Evolutionary conservation across 92 coral and sea anemone species (phyloP).

Genomic region (Porites cylindrica): DNA sequence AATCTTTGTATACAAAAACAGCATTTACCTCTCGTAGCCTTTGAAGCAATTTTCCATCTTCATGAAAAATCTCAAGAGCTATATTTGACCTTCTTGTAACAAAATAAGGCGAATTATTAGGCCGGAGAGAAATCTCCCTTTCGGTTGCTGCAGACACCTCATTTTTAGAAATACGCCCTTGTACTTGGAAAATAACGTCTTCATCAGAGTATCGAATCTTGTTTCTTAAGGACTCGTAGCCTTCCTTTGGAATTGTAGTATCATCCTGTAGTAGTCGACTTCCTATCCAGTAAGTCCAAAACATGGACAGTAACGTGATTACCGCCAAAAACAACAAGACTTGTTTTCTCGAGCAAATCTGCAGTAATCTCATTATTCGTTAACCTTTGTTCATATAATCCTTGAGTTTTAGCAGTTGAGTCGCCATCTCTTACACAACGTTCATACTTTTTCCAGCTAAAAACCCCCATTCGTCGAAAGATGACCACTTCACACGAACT

Average conservation of each 20-base stretch:
- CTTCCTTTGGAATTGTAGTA: background rate
- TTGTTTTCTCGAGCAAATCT: slow-evolving; percentile 29
- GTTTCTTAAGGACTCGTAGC: background rate
- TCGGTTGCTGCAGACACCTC: background rate
- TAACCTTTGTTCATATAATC: background rate
- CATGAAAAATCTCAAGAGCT: background rate
- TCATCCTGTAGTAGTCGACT: slow-evolving; percentile 10
- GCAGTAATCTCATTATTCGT: slow-evolving; percentile 25
- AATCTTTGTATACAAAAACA: too few relatives aligned
- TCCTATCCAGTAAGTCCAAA: slow-evolving; percentile 38
- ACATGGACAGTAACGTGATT: background rate
- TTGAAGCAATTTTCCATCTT: slow-evolving; percentile 8
- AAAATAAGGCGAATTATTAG: background rate
- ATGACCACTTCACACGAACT: background rate
- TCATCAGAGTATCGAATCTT: background rate
- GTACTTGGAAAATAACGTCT: background rate
- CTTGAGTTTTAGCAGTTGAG: background rate
- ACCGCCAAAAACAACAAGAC: slow-evolving; percentile 10
- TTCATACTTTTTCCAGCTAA: background rate
- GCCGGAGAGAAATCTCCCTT: background rate
- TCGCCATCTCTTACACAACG: slow-evolving; percentile 19
- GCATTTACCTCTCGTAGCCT: slow-evolving; percentile 33
- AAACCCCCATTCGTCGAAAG: slow-evolving; percentile 7
- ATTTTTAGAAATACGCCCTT: background rate
- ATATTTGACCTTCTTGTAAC: slow-evolving; percentile 14